Percentiles rank a stretch among this genome's conserved stretches.
Conservation (phyloP, 1,140 invertebrate species). For the Macrosteles quadrilineatus region DNA sequence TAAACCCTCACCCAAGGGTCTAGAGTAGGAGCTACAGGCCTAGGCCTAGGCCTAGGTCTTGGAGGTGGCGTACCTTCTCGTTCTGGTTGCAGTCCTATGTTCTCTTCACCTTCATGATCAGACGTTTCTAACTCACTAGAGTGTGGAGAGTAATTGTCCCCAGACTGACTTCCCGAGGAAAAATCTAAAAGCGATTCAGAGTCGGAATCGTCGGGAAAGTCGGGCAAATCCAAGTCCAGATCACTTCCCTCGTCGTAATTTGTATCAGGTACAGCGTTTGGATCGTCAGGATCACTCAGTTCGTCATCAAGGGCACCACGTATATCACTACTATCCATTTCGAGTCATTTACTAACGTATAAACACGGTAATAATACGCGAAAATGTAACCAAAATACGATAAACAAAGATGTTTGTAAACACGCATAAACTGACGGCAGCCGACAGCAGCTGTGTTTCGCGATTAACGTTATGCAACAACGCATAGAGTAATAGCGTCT, state of each 20-base stretch:
- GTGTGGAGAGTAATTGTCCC: background rate
- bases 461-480: too few species aligned
- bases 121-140: background rate
- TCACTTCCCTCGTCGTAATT: background rate
- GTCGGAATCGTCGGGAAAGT: background rate
- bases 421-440: too few species aligned
- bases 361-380: too few species aligned
- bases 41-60: background rate
- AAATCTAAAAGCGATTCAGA: background rate
- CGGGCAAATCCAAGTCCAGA: background rate
- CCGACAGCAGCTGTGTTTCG: too few species aligned
- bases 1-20: background rate
- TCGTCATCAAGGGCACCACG: background rate
- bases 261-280: background rate
- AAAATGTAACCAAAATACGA: too few species aligned
- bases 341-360: too few species aligned
- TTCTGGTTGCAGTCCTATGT: background rate
- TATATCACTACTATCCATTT: background rate
- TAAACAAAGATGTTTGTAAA: too few species aligned
- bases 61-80: background rate
- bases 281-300: background rate
- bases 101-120: background rate
- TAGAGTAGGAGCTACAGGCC: too few species aligned
- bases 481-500: background rate
- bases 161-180: constrained; percentile 1